These are phyloP conservation scores for Diogma glabrata DNA, from an alignment of 2,888 invertebrate genomes.

Conservation along the genomic window DNA sequence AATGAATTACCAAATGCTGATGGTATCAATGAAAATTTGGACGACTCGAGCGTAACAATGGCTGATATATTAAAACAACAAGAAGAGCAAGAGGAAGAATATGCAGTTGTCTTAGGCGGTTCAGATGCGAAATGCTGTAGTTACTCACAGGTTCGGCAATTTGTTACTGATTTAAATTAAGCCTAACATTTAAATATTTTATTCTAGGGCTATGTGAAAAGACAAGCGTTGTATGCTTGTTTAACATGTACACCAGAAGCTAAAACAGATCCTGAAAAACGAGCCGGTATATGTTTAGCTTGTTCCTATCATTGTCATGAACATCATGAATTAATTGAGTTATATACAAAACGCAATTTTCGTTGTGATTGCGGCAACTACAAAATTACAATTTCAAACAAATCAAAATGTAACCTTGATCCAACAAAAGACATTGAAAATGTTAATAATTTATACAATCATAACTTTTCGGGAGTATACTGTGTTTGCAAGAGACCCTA, in stretches of 20 bases:
- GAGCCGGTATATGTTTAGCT: slow-evolving; percentile 85
- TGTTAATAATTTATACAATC: slow-evolving; percentile 69
- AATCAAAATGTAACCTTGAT: slow-evolving; percentile 53
- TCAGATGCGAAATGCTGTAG: slow-evolving; percentile 88
- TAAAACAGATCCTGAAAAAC: slow-evolving; percentile 43
- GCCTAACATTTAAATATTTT: slow-evolving; percentile 13
- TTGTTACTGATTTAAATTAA: too few relatives aligned
- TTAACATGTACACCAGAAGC: slow-evolving; percentile 70
- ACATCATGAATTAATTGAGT: slow-evolving; percentile 85
- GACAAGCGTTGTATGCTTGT: slow-evolving; percentile 93
- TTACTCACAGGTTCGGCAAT: slow-evolving; percentile 62
- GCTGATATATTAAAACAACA: slow-evolving; percentile 79
- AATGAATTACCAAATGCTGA: too few relatives aligned
- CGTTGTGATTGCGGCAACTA: slow-evolving; percentile 91
- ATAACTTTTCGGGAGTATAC: slow-evolving; percentile 88
- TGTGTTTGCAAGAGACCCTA: slow-evolving; percentile 88
- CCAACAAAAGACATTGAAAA: slow-evolving; percentile 48
- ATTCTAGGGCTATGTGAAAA: slow-evolving; percentile 73
- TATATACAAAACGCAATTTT: slow-evolving; percentile 94
- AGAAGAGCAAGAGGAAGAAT: slow-evolving; percentile 74
- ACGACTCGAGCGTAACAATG: slow-evolving; percentile 59
- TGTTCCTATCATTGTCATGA: slow-evolving; percentile 93
- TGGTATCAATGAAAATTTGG: slow-evolving; percentile 16
- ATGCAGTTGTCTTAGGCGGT: slow-evolving; percentile 81
- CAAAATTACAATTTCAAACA: slow-evolving; percentile 46